Percentiles rank a stretch among this genome's conserved stretches.
Evolutionary conservation across 2,113 vertebrate genomes (phyloP).

Genomic region (Vimba vimba): DNA sequence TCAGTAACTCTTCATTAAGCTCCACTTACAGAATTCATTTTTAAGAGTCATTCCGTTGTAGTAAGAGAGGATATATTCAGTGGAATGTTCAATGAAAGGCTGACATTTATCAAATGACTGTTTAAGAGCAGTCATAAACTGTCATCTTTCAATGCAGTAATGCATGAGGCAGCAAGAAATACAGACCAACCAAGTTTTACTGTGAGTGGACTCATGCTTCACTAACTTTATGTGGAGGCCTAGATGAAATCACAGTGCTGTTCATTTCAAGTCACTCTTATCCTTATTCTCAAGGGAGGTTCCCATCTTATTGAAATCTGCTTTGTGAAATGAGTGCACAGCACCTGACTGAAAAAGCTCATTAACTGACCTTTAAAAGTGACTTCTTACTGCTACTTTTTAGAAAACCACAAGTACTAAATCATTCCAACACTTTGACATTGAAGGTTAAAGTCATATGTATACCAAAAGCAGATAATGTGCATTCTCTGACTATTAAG

Average conservation of each 20-base stretch:
- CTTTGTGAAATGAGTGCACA: slow-evolving; percentile 29
- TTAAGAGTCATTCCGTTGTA: slow-evolving; percentile 4
- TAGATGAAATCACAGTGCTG: slow-evolving; percentile 37
- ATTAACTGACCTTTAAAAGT: slow-evolving; percentile 23
- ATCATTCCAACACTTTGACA: not conserved
- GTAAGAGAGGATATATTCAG: slow-evolving; percentile 43
- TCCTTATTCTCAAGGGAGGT: slow-evolving; percentile 26
- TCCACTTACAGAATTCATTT: slow-evolving; percentile 38
- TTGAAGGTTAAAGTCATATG: not conserved
- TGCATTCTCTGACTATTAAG: not conserved
- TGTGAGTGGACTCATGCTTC: slow-evolving; percentile 15
- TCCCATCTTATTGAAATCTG: slow-evolving; percentile 17
- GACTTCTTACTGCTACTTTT: slow-evolving; percentile 4
- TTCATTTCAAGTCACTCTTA: slow-evolving; percentile 30
- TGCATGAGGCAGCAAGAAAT: slow-evolving; percentile 36
- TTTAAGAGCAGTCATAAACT: slow-evolving; percentile 8
- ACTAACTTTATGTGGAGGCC: slow-evolving; percentile 37
- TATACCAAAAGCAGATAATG: not conserved
- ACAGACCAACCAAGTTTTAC: slow-evolving; percentile 30
- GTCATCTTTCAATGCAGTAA: not conserved
- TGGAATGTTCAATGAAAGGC: slow-evolving; percentile 27
- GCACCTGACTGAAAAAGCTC: slow-evolving; percentile 33
- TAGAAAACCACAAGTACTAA: not conserved
- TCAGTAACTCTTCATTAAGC: slow-evolving; percentile 37
- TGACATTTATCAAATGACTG: slow-evolving; percentile 26